A percentile compares a stretch with the other conserved stretches of the same genome.
Evolutionary conservation across 30 jellyfish, hydroid and myxozoan genomes (phyloP).

Genomic region (Clytia hemisphaerica): DNA sequence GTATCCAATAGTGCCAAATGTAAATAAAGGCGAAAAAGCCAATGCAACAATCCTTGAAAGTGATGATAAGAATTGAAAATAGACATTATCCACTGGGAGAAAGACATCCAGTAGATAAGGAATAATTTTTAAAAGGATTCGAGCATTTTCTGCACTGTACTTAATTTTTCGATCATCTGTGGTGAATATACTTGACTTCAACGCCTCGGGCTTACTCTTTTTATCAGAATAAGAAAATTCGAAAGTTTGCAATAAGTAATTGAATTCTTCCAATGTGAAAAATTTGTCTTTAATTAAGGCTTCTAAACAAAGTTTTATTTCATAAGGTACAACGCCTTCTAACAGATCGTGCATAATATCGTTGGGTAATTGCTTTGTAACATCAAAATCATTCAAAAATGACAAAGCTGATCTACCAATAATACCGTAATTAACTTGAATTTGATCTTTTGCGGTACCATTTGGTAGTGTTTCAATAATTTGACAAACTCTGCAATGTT

Average conservation of each 20-base stretch:
- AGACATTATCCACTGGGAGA: not conserved
- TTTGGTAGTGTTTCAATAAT: not conserved
- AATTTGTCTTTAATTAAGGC: not conserved
- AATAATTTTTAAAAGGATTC: not conserved
- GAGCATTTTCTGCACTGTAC: constrained; percentile 16
- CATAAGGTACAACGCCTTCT: constrained; percentile 20
- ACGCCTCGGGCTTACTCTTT: constrained; percentile 3
- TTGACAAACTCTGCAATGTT: not conserved
- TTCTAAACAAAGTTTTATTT: not conserved
- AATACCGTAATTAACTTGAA: constrained; percentile 8
- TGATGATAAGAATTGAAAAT: not conserved
- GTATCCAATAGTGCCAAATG: not conserved
- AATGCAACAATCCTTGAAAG: not conserved
- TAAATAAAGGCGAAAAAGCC: not conserved
- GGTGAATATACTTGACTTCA: not conserved
- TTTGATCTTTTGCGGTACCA: not conserved
- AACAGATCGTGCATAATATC: constrained; percentile 14
- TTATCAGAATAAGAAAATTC: not conserved
- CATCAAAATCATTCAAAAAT: not conserved
- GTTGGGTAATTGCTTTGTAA: constrained; percentile 20
- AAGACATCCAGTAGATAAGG: not conserved
- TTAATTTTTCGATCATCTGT: constrained; percentile 15
- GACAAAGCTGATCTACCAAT: not conserved
- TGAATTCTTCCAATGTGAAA: not conserved
- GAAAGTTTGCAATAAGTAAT: not conserved